These are phyloP conservation scores for Acridotheres tristis DNA, from an alignment of 2,797 vertebrate species.

Conservation along the genomic window DNA sequence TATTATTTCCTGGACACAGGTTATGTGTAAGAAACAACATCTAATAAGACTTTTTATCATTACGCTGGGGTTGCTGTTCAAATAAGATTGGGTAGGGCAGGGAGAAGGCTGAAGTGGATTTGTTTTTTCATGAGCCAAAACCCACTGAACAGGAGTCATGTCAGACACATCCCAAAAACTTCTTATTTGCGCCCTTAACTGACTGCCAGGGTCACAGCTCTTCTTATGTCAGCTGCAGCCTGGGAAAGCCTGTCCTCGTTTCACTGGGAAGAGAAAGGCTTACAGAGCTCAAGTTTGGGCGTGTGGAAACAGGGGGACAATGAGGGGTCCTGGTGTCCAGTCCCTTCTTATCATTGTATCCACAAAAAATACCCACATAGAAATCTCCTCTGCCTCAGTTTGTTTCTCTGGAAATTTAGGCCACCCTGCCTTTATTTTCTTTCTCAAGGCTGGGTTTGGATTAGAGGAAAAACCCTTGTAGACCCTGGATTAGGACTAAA, in stretches of 20 bases:
- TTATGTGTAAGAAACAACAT: constrained; percentile 10
- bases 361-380: not conserved
- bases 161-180: not conserved
- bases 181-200: not conserved
- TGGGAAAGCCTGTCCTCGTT: not conserved
- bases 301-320: not conserved
- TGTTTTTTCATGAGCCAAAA: not conserved
- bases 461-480: not conserved
- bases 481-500: not conserved
- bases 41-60: constrained; percentile 40
- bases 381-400: not conserved
- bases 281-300: not conserved
- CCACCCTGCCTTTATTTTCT: not conserved
- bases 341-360: not conserved
- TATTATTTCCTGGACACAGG: constrained; percentile 15
- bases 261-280: not conserved
- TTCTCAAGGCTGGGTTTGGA: not conserved
- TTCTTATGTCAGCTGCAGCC: not conserved
- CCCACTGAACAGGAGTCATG: not conserved
- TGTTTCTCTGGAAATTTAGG: not conserved
- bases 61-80: not conserved
- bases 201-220: not conserved
- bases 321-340: not conserved
- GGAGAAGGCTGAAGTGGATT: not conserved
- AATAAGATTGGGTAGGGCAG: not conserved